Evolutionary conservation across 2,797 vertebrate species (phyloP), one percentile per base, ranked within the genome.

Genomic region (Acrocephalus scirpaceus): DNA sequence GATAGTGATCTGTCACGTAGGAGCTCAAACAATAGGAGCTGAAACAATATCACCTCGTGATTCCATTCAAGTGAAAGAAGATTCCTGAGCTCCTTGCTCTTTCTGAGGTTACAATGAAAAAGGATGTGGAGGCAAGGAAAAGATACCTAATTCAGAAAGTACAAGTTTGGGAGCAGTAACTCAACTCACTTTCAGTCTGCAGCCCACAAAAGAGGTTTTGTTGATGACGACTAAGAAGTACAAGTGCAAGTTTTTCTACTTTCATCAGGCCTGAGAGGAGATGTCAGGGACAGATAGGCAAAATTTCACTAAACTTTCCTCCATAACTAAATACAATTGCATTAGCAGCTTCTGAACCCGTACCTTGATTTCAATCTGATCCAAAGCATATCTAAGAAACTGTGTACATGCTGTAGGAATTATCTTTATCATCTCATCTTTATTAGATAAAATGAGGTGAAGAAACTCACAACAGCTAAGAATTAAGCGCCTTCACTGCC

Each of bases 391-490:
- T 13, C 69, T 27, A 29, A 54, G 23, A 72, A 62, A 40, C 2
- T 9, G 44, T 3, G 36, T 1, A 21, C 16, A 8, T 1, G 2
- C 11, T 2, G 12, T 2, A 15, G 47, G 13, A 17, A 7, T 19
- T 23, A 66, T 21, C 73, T 66, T 22, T 66, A 40, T 56, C 23
- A 2, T 25, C 70, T 66, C 66, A 17, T 51, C 76, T 64, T 75
- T 51, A 48, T 20, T 25, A 83, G 76, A 25, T 19, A 75, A 80
- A 76, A n/a, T 16, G 62, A 69, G 36, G 62, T 26, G 38, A 61
- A 34, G 18, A n/a, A 86, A 47, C 74, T 32, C 86, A 4, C 21
- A 58, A 7, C 38, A 44, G 29, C 34, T n/a, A 50, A 17, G n/a
- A 75, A 69, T 26, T 7, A 48, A 57, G 2, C 4, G 83, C 53